Percentiles rank a stretch among this genome's conserved stretches.
Conservation (phyloP, 2,797 vertebrate genomes). For the Percopsis omiscomaycus region DNA sequence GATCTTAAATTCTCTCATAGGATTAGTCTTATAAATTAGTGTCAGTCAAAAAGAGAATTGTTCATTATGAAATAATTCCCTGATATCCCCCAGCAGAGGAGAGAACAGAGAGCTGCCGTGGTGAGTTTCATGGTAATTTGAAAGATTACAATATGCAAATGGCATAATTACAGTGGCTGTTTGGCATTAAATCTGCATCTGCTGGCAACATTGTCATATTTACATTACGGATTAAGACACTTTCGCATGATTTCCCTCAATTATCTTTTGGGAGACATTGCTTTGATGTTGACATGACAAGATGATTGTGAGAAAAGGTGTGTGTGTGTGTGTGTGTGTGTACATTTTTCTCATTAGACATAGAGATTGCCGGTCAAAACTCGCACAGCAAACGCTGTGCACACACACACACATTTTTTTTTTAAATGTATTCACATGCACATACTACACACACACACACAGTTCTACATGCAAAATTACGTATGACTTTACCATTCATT, state of each 20-base stretch:
- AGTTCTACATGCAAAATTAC: not conserved
- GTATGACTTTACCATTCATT: conserved; percentile 20
- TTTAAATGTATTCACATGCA: conserved; percentile 22
- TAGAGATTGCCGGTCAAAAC: conserved; percentile 12
- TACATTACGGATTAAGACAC: conserved; percentile 51
- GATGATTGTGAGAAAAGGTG: conserved; percentile 8
- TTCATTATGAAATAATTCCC: conserved; percentile 33
- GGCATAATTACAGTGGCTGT: conserved; percentile 69
- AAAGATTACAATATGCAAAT: conserved; percentile 76
- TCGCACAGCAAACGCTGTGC: conserved; percentile 38
- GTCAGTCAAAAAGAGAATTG: conserved; percentile 28
- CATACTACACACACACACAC: conserved; percentile 13
- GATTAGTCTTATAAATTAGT: conserved; percentile 52
- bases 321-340: not conserved
- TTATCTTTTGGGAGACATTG: conserved; percentile 31
- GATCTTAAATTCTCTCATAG: conserved; percentile 2
- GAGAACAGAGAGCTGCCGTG: conserved; percentile 53
- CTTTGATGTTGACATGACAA: conserved; percentile 13
- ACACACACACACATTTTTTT: conserved; percentile 36
- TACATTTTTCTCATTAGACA: conserved; percentile 42
- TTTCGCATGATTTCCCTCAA: conserved; percentile 5
- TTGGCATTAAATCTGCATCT: conserved; percentile 62
- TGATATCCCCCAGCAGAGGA: conserved; percentile 34
- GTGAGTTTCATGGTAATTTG: conserved; percentile 74
- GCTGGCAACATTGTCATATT: conserved; percentile 53